Base-by-base conservation (phyloP, 2,888 invertebrate genomes). In the Itoplectis maculator region DNA sequence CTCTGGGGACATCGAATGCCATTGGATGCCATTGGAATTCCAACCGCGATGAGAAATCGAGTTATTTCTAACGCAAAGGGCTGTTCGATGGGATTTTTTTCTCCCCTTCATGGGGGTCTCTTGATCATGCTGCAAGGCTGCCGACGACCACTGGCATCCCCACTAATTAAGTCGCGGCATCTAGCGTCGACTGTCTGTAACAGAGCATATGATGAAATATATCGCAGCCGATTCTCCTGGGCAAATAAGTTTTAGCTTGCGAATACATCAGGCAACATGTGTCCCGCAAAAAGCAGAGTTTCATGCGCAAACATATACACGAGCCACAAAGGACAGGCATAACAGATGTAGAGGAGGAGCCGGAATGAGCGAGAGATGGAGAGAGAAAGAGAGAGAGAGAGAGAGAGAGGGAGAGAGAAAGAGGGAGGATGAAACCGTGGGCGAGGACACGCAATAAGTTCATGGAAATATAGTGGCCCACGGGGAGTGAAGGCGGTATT, bases 221-320 rank as follows among this genome's bases (percentile, higher is more conserved):
- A 85, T 82, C 49, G 80, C 47, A 51, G 5, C 18, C 49, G 65
- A 75, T 76, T 86, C 90, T 88, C 89, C 68, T 66, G 89, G 87
- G 90, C 86, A 88, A 88, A 90, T 90, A 90, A 90, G 89, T 90
- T 89, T 87, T 83, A 81, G 88, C 87, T 84, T 79, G 84, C n/a
- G 87, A 89, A 88, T 89, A 89, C 87, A 88, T 88, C 87, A 88
- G 84, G 90, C 90, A 90, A 90, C 90, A 90, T 89, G 90, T 90
- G 90, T 90, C 90, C 85, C 80, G 89, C 87, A 89, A 90, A 90
- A 90, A 90, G 88, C 89, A 83, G 87, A 88, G 86, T 90, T 90
- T 86, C 85, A 82, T 47, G 63, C 40, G 68, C 73, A 49, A n/a
- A 40, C 61, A 49, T 51, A 63, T 40, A 20, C 42, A 66, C 9